Base-by-base conservation (phyloP, 53 echinoderm and acorn worm genomes). In the Pentamera pediparva region DNA sequence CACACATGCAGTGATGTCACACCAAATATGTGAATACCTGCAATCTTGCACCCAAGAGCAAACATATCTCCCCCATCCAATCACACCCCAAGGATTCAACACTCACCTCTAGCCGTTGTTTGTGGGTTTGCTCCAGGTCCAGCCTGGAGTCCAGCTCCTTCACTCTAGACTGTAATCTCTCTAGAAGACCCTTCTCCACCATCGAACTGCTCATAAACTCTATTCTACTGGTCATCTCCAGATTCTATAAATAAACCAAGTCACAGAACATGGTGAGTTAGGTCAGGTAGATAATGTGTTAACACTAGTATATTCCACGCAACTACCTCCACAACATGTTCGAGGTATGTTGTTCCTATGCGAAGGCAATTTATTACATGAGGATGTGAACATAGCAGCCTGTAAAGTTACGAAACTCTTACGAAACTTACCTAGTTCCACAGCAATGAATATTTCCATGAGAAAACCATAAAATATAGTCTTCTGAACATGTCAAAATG, bases 111-210 rank as follows among this genome's bases (percentile, higher is more conserved):
- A 74, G 47, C 58, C 86, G 83, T 55, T 89, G 89, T 61, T 74
- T 80, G 19, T 86, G 84, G 4, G 89, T 93, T 38, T 84, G 86
- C 81, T 93, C 93, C 61, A 93, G 75, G 50, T 87, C 89, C 39
- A 93, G 78, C 47, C 81, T 86, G 37, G 89, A 77, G 39, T 93
- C 93, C 24, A 93, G 56, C 45, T 93, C 93, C 50, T 83, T 81
- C 18, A 79, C 61, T 69, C 67, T 87, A 34, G 84, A 56, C 56
- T 94, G 89, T 43, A 94, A 54, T 53, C 87, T 84, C 7, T 43
- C 75, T 27, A 87, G 32, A 24, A 70, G 78, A 35, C 61, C 71
- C 48, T 65, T 81, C 28, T 94, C 94, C 6, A 94, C 82, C 78
- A 78, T 90, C 0, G 87, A 69, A 9, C 81, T 75, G 9, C 58